Conservation (phyloP, 2,113 vertebrate species). For the Sinocyclocheilus grahami region DNA sequence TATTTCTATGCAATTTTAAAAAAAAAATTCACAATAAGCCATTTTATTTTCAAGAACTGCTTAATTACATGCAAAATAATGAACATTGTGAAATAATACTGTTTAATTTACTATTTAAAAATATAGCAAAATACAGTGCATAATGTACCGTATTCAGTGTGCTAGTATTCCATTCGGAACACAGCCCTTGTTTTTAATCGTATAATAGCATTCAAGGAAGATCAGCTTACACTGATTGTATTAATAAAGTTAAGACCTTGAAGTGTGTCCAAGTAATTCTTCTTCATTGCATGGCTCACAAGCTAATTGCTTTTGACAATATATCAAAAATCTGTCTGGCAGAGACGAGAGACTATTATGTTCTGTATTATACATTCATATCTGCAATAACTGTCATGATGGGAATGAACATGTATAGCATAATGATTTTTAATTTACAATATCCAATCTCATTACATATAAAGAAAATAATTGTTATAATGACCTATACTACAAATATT, state of each 20-base stretch:
- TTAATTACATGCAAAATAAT: neutral
- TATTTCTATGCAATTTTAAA: neutral
- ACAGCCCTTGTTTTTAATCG: neutral
- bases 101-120: neutral
- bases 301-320: slow-evolving; percentile 49
- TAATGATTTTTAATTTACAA: slow-evolving; percentile 18
- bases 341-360: slow-evolving; percentile 39
- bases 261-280: slow-evolving; percentile 41
- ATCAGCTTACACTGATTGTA: slow-evolving; percentile 18
- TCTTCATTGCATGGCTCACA: slow-evolving; percentile 23
- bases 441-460: slow-evolving; percentile 26
- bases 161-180: neutral
- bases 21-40: neutral
- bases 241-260: slow-evolving; percentile 40
- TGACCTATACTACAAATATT: neutral
- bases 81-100: neutral
- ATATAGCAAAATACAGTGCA: neutral
- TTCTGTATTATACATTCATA: slow-evolving; percentile 47
- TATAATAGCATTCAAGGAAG: neutral
- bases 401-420: neutral
- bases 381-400: slow-evolving; percentile 14
- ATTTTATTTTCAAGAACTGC: neutral
- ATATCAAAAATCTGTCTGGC: slow-evolving; percentile 46
- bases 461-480: neutral
- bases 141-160: neutral